phyloP scores from a whole-genome alignment of 2,113 vertebrate genomes.

The Ariopsis seemanni region DNA sequence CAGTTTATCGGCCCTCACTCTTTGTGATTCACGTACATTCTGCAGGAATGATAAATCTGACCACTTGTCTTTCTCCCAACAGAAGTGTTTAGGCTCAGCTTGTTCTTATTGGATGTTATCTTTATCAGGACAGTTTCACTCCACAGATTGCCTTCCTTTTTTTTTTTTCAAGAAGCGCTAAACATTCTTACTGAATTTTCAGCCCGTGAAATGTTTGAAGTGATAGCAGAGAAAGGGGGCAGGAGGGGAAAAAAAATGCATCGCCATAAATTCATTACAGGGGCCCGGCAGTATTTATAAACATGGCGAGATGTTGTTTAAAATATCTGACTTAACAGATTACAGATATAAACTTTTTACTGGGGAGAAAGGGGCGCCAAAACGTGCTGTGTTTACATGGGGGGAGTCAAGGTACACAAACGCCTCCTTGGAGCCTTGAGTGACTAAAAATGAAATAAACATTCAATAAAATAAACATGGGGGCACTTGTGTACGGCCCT shows the following conservation, averaged over 20 bases:
- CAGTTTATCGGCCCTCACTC: conserved; percentile 23
- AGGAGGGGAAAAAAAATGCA: conserved; percentile 59
- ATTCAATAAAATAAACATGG: conserved; percentile 60
- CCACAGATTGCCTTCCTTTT: conserved; percentile 21
- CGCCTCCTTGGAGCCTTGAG: conserved; percentile 49
- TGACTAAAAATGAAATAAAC: conserved; percentile 62
- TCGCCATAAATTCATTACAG: conserved; percentile 82
- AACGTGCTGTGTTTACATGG: conserved; percentile 73
- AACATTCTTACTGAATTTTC: conserved; percentile 46
- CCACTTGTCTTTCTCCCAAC: conserved; percentile 43
- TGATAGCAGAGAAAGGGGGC: conserved; percentile 30
- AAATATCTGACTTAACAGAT: conserved; percentile 77
- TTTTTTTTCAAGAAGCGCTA: conserved; percentile 25
- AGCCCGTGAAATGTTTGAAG: conserved; percentile 51
- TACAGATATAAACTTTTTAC: conserved; percentile 77
- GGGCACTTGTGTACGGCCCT: conserved; percentile 32
- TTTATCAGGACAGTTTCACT: conserved; percentile 36
- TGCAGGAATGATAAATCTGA: conserved; percentile 27
- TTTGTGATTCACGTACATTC: neutral
- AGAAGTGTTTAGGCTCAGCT: conserved; percentile 48
- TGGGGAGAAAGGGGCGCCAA: conserved; percentile 67
- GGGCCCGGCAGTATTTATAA: conserved; percentile 76
- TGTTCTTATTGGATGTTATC: conserved; percentile 42
- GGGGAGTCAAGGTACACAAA: conserved; percentile 48
- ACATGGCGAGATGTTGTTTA: conserved; percentile 78